These are phyloP conservation scores for Sminthurinus signatus DNA, from an alignment of 1,140 invertebrate species.

Conservation along the genomic window DNA sequence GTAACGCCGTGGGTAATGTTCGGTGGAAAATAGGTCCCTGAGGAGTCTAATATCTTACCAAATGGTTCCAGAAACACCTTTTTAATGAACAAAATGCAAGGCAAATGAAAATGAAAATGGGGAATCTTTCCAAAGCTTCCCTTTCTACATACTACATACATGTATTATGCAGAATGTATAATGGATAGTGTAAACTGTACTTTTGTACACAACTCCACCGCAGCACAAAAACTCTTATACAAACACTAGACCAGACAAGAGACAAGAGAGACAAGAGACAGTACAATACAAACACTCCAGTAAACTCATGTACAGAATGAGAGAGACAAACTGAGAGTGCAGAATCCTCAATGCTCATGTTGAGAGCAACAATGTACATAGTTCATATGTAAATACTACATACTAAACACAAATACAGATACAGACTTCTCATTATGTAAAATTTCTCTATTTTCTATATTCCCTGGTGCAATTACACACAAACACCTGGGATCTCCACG, in stretches of 20 bases:
- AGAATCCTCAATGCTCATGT: too few relatives aligned
- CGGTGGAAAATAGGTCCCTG: constrained; percentile 36
- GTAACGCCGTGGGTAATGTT: constrained; percentile 36
- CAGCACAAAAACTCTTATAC: neutral
- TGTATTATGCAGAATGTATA: too few relatives aligned
- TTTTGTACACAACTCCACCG: neutral
- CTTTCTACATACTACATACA: too few relatives aligned
- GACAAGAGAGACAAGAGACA: neutral
- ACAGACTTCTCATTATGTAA: constrained; percentile 28
- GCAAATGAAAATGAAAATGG: constrained; percentile 40
- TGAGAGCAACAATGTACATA: too few relatives aligned
- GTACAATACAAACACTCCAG: constrained; percentile 2
- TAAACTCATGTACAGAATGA: too few relatives aligned
- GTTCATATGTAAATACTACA: too few relatives aligned
- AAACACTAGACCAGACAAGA: neutral
- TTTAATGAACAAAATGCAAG: constrained; percentile 42
- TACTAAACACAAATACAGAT: too few relatives aligned
- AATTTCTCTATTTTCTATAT: constrained; percentile 14
- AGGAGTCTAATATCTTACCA: constrained; percentile 39
- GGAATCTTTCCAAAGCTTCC: constrained; percentile 28
- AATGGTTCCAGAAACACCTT: constrained; percentile 40
- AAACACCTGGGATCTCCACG: constrained; percentile 33
- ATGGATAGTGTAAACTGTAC: too few relatives aligned
- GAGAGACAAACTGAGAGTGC: too few relatives aligned
- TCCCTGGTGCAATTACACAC: constrained; percentile 23